These are phyloP conservation scores for Microplitis mediator DNA, from an alignment of 1,140 invertebrate genomes.

Conservation along the genomic window DNA sequence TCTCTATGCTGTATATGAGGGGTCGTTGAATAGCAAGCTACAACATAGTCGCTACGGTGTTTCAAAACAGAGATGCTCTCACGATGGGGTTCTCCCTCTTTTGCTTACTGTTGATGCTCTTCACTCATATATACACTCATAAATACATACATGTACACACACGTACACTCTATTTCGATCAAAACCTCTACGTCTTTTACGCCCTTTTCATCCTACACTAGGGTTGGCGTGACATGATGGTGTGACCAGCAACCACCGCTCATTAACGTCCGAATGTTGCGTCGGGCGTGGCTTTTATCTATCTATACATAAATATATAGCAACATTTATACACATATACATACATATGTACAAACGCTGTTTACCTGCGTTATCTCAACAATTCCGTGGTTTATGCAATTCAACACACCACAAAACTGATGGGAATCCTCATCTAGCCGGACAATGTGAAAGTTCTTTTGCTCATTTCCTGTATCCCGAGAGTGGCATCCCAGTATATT, in stretches of 20 bases:
- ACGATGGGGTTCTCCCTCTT: conserved; percentile 43
- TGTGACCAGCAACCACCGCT: conserved; percentile 32
- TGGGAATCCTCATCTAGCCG: too few species aligned
- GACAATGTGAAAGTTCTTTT: too few species aligned
- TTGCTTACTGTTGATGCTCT: not conserved
- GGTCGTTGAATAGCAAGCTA: conserved; percentile 33
- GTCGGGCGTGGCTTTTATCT: not conserved
- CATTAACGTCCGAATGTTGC: conserved; percentile 28
- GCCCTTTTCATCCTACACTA: conserved; percentile 13
- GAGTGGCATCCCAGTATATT: too few species aligned
- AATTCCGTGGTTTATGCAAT: too few species aligned
- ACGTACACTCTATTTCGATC: not conserved
- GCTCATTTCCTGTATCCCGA: too few species aligned
- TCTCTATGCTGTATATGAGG: conserved; percentile 34
- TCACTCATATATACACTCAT: not conserved
- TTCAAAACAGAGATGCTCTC: conserved; percentile 51
- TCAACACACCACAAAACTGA: too few species aligned
- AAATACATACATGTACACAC: not conserved
- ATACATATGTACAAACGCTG: too few species aligned
- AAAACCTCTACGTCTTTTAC: conserved; percentile 27
- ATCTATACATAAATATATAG: not conserved
- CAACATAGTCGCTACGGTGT: conserved; percentile 33
- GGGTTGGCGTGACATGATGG: conserved; percentile 24
- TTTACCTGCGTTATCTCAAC: too few species aligned
- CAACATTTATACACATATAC: too few species aligned